These are phyloP conservation scores for Cybosia mesomella DNA, from an alignment of 2,888 invertebrate genomes.

Conservation along the genomic window DNA sequence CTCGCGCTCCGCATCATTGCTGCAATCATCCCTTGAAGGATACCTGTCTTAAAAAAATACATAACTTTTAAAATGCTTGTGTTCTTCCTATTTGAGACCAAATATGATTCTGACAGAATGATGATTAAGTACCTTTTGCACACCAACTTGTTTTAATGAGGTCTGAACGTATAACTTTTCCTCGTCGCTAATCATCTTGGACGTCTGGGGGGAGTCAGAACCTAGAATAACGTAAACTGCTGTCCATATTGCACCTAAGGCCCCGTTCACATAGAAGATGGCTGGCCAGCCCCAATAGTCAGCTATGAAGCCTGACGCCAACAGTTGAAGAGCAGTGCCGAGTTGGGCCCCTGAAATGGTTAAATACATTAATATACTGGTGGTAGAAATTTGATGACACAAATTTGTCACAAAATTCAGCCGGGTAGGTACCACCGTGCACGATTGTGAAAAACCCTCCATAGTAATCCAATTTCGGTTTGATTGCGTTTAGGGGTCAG, in stretches of 20 bases:
- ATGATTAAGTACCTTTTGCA: conserved; percentile 59
- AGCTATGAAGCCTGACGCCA: conserved; percentile 78
- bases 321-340: conserved; percentile 87
- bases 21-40: too few relatives aligned
- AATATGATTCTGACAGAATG: background rate
- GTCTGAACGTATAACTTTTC: conserved; percentile 90
- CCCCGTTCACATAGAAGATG: conserved; percentile 89
- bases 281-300: conserved; percentile 88
- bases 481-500: too few relatives aligned
- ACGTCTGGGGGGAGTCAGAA: conserved; percentile 88
- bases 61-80: too few relatives aligned
- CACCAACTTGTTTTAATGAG: conserved; percentile 70
- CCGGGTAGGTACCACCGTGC: too few relatives aligned
- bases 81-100: background rate
- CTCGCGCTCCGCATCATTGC: too few relatives aligned
- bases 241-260: conserved; percentile 84
- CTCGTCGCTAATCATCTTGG: conserved; percentile 86
- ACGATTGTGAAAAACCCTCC: too few relatives aligned
- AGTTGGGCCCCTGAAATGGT: conserved; percentile 79
- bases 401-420: too few relatives aligned
- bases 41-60: too few relatives aligned
- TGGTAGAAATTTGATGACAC: too few relatives aligned
- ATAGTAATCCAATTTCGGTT: too few relatives aligned
- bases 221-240: conserved; percentile 87
- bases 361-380: background rate